Evolutionary conservation across 2,797 vertebrate species (phyloP), one percentile per base, ranked within the genome.

Genomic region (Xenopus petersii): DNA sequence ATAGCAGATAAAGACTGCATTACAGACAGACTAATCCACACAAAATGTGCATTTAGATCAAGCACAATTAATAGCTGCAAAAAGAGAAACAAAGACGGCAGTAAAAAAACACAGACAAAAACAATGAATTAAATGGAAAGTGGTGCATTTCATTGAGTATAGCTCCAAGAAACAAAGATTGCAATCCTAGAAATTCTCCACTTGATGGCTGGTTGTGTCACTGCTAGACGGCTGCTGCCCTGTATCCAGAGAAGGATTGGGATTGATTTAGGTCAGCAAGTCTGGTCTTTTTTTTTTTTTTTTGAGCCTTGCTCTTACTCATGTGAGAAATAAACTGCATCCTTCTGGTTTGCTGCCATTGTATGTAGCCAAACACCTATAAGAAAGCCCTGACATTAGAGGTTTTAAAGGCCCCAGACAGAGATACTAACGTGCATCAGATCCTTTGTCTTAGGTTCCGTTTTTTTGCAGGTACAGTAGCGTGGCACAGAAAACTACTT

Each of bases 231-330:
- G 79, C 83, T 91, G 88, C 89, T 90, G 83, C 86, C 86, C 90
- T 79, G 82, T 82, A 90, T 94, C 93, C 92, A 93, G 88, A 73
- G 51, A 87, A 91, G 86, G 87, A 87, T 88, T 90, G 88, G 91
- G 86, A 84, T 63, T 86, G 90, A 94, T 93, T 92, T 94, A 94
- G 94, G 93, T 95, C 94, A 95, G 85, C 78, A 88, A 90, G 89
- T 89, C 94, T 94, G 92, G 87, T 87, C 87, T 87, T 88, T 89
- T 21, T 63, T 66, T 76, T 66, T 76, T 21, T 21, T 21, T 84
- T 83, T 71, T 82, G 74, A 82, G 85, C 81, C 83, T 67, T 79
- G 82, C 82, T 82, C 82, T 87, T 82, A 84, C 66, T 81, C 83
- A 81, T 82, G 76, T 73, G 62, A 67, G 55, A 4, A 16, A 81